Base-by-base conservation (phyloP, 1,140 invertebrate species). In the Pseudomyrmex concolor region DNA sequence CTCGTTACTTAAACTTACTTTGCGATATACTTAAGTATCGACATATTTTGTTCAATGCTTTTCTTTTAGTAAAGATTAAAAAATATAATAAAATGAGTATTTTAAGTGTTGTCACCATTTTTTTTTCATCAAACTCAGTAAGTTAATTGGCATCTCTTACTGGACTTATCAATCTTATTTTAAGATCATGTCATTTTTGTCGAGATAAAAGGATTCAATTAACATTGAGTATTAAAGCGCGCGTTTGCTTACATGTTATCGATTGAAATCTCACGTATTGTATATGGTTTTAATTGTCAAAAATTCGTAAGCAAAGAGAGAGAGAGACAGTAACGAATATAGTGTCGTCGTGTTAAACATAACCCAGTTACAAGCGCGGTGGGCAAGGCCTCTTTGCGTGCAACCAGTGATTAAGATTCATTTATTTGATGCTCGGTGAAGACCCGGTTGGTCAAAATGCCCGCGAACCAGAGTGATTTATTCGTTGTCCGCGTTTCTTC, bases 361-460 rank as follows among this genome's bases (percentile, higher is more conserved):
- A 80, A 80, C 54, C 25, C 43, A 59, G 76, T 80, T 80, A 59
- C 19, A 9, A 80, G 66, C 45, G 10, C 66, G 54, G 22, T 78
- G 43, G 19, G 43, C 54, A 80, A 80, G 76, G 54, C 64, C 76
- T 80, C 55, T 50, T 70, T 70, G n/a, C 66, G 13, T 80, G 54
- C 55, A 80, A 80, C 76, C 76, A 34, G 67, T 70, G 54, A 80
- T 78, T 78, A 78, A 78, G 64, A 78, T 80, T 80, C 76, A 80
- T 80, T 70, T 80, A 70, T 80, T 70, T 80, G 66, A 63, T 57
- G 12, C 51, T 68, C 57, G 74, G 43, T 34, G 51, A 51, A 50
- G 19, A 55, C 64, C 10, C 74, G 10, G 51, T 78, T 78, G 68
- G 51, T 25, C 54, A 60, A 80, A 80, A 70, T 43, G 64, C 76